phyloP scores from a whole-genome alignment of 2,888 invertebrate genomes.

The Amphipoea lucens region DNA sequence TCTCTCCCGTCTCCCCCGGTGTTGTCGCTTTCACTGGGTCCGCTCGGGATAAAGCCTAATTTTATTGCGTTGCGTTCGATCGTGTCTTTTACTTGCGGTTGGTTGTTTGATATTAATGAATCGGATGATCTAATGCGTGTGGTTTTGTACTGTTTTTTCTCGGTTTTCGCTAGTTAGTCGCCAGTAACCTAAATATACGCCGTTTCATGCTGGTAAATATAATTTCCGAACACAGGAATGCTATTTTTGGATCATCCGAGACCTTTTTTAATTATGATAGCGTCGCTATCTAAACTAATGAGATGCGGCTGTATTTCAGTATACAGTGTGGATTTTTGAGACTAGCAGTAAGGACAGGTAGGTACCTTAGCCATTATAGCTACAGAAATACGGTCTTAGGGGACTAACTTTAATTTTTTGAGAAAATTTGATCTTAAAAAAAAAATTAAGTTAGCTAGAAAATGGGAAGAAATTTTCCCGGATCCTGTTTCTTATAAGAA shows the following conservation, averaged over 20 bases:
- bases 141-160: conserved; percentile 8
- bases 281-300: conserved; percentile 4
- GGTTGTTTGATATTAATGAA: conserved; percentile 73
- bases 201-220: conserved; percentile 4
- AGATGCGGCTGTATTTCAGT: conserved; percentile 5
- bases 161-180: conserved; percentile 30
- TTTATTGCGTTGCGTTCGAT: conserved; percentile 86
- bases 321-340: not conserved
- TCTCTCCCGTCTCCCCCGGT: conserved; percentile 68
- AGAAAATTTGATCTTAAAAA: not conserved
- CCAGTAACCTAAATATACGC: not conserved
- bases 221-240: not conserved
- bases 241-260: not conserved
- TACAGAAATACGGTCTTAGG: not conserved
- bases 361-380: not conserved
- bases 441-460: not conserved
- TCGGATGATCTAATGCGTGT: conserved; percentile 66
- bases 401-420: not conserved
- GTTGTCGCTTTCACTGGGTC: conserved; percentile 85
- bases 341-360: not conserved
- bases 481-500: not conserved
- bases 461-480: not conserved
- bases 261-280: conserved; percentile 12
- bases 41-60: conserved; percentile 85
- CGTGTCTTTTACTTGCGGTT: conserved; percentile 78